Conservation (phyloP, 35 echinoderm and acorn worm species). For the Apostichopus japonicus region DNA sequence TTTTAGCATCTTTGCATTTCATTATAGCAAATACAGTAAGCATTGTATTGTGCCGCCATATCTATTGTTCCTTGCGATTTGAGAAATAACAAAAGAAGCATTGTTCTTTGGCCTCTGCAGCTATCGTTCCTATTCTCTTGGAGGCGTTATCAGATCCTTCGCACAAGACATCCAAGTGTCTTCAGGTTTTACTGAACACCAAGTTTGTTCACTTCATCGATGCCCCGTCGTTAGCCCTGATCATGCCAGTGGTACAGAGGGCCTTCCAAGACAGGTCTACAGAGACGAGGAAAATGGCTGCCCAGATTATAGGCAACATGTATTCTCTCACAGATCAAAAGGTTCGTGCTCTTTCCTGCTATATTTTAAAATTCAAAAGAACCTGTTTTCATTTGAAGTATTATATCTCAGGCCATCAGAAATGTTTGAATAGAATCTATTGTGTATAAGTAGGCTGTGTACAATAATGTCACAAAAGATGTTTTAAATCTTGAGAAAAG, state of each 20-base stretch:
- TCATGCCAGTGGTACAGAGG: conserved; percentile 97
- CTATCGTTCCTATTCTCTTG: conserved; percentile 88
- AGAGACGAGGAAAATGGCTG: conserved; percentile 97
- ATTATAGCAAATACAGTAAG: too few species aligned
- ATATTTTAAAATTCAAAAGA: background rate
- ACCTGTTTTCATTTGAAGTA: background rate
- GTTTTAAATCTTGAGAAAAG: too few species aligned
- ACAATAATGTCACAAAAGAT: too few species aligned
- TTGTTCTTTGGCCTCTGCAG: conserved; percentile 37
- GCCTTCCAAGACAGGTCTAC: conserved; percentile 95
- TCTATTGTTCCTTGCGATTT: too few species aligned
- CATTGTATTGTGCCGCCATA: too few species aligned
- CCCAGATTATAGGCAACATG: conserved; percentile 99
- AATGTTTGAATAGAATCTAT: too few species aligned
- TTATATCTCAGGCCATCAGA: too few species aligned
- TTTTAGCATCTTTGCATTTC: too few species aligned
- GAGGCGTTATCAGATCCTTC: conserved; percentile 88
- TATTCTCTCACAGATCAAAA: conserved; percentile 98
- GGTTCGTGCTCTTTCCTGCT: conserved; percentile 39
- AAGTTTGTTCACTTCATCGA: conserved; percentile 99
- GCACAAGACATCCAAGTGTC: conserved; percentile 76
- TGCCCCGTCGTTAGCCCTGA: conserved; percentile 95
- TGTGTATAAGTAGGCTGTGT: too few species aligned
- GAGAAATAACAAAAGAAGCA: too few species aligned
- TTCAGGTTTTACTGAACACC: conserved; percentile 78